These are phyloP conservation scores for Eclectus roratus DNA, from an alignment of 2,113 vertebrate species.

Conservation along the genomic window DNA sequence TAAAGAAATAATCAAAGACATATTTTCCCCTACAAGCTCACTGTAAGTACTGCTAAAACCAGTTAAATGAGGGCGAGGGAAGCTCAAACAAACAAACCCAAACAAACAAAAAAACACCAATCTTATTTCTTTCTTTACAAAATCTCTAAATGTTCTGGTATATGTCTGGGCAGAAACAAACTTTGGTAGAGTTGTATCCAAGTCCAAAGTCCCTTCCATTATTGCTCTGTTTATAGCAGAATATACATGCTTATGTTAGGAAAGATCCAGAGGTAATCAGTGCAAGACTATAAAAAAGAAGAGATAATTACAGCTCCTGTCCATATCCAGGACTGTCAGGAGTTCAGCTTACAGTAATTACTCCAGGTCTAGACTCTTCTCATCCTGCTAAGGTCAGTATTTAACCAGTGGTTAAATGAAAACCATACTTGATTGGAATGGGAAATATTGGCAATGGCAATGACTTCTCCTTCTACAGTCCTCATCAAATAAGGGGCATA, in stretches of 20 bases:
- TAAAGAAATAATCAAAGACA: neutral
- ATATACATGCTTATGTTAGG: neutral
- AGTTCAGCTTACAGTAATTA: neutral
- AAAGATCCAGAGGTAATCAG: neutral
- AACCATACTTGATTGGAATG: neutral
- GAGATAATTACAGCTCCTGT: neutral
- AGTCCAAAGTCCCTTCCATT: neutral
- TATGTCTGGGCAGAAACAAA: neutral
- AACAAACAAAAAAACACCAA: neutral
- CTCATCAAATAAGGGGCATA: slow-evolving; percentile 36
- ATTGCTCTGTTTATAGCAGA: neutral
- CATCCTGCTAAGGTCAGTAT: neutral
- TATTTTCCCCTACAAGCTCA: neutral
- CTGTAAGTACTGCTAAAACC: neutral
- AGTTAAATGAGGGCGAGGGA: neutral
- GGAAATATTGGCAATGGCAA: neutral
- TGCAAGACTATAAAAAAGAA: neutral
- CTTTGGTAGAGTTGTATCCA: neutral
- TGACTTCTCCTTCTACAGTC: neutral
- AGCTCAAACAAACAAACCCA: neutral
- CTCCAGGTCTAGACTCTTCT: neutral
- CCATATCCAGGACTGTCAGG: neutral
- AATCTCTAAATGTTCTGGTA: neutral
- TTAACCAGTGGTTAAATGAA: neutral
- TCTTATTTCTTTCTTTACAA: neutral